A percentile compares a stretch with the other conserved stretches of the same genome.
Conservation (phyloP, 2,797 vertebrate species). For the Xiphophorus birchmanni region DNA sequence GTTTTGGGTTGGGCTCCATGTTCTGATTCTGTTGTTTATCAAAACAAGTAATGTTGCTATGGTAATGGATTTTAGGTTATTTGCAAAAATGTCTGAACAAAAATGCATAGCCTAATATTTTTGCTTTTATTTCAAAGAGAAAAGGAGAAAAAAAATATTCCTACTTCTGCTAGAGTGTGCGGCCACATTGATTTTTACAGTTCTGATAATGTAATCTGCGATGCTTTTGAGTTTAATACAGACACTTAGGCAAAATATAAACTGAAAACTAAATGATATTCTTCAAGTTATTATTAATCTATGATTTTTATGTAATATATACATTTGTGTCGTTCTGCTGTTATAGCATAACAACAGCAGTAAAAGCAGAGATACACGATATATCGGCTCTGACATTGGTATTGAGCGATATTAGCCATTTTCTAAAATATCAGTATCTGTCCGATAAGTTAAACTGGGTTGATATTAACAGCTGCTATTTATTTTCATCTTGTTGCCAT, state of each 20-base stretch:
- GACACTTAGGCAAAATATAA: background rate
- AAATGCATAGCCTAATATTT: background rate
- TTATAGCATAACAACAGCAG: background rate
- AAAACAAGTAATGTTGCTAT: background rate
- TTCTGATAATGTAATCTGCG: background rate
- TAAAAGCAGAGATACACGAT: background rate
- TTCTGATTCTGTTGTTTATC: background rate
- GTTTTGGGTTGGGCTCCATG: background rate
- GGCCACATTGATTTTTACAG: background rate
- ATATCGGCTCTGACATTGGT: no score
- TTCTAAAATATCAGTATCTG: no score
- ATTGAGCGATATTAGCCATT: no score
- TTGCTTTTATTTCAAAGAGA: background rate
- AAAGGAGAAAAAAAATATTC: background rate
- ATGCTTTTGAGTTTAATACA: background rate
- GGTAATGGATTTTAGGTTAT: background rate
- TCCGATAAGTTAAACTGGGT: no score
- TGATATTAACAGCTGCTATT: no score
- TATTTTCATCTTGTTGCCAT: no score
- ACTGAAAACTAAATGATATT: background rate
- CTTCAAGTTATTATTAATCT: background rate
- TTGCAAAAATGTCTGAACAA: background rate
- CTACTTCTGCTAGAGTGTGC: background rate
- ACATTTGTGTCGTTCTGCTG: background rate
- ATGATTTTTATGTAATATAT: background rate